phyloP scores from a whole-genome alignment of 2,888 invertebrate species.

The Congeria kusceri region DNA sequence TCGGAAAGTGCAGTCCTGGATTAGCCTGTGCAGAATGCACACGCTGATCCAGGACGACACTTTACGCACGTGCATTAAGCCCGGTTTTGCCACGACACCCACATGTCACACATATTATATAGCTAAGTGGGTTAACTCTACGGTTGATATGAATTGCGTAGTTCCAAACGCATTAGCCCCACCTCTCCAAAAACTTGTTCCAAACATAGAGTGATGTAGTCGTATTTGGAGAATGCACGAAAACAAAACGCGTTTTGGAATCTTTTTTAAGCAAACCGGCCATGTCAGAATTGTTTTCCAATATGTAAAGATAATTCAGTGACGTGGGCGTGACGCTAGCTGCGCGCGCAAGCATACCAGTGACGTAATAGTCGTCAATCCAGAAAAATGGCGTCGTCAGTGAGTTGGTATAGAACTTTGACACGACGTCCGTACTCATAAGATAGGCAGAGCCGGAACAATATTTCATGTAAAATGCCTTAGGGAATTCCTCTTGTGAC shows the following conservation, averaged over 20 bases:
- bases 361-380: constrained; percentile 96
- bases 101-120: too few species aligned
- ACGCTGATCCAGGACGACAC: too few species aligned
- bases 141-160: too few species aligned
- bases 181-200: constrained; percentile 55
- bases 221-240: constrained; percentile 58
- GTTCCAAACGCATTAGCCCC: too few species aligned
- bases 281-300: constrained; percentile 65
- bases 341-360: constrained; percentile 89
- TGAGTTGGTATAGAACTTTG: constrained; percentile 88
- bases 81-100: too few species aligned
- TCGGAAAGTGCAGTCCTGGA: too few species aligned
- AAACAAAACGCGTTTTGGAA: constrained; percentile 58
- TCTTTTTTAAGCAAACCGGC: constrained; percentile 39
- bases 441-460: constrained; percentile 86
- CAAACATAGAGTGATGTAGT: constrained; percentile 43
- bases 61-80: too few species aligned
- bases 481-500: constrained; percentile 82
- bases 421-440: constrained; percentile 89
- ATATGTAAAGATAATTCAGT: constrained; percentile 77
- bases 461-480: constrained; percentile 84
- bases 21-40: too few species aligned
- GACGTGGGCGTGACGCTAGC: constrained; percentile 71
- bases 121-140: too few species aligned
- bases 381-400: constrained; percentile 91